Percentiles rank a stretch among this genome's conserved stretches.
Evolutionary conservation across 2,797 vertebrate species (phyloP).

Genomic region (Lateolabrax maculatus): DNA sequence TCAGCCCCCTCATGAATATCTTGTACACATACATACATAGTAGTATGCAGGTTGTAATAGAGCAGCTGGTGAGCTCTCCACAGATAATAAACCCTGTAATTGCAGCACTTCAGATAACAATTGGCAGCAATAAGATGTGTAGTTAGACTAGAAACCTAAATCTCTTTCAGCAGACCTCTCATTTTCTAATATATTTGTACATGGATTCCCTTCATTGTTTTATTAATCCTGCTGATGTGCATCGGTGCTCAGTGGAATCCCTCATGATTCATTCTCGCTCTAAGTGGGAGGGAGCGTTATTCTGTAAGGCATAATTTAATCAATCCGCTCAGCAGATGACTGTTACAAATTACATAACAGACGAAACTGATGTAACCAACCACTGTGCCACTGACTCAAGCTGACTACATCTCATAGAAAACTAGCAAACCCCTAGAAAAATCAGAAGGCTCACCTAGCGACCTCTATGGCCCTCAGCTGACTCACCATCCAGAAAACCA

Average conservation of each 20-base stretch:
- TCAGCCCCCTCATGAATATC: neutral
- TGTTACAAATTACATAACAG: slow-evolving; percentile 28
- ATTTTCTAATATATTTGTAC: neutral
- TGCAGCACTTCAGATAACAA: neutral
- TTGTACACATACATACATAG: neutral
- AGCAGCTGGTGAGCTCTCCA: neutral
- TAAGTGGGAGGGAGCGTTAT: neutral
- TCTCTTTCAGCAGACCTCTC: neutral
- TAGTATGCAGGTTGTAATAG: neutral
- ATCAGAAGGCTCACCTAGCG: neutral
- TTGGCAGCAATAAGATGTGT: slow-evolving; percentile 11
- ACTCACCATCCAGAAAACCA: slow-evolving; percentile 43
- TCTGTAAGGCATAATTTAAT: slow-evolving; percentile 18
- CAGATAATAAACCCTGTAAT: slow-evolving; percentile 7
- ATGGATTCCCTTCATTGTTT: slow-evolving; percentile 15
- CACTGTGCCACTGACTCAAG: neutral
- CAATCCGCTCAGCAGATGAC: neutral
- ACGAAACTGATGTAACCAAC: slow-evolving; percentile 12
- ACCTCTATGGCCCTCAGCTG: neutral
- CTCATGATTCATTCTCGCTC: slow-evolving; percentile 5
- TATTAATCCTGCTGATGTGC: neutral
- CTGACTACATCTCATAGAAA: neutral
- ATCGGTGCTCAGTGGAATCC: slow-evolving; percentile 20
- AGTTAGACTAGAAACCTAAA: slow-evolving; percentile 10
- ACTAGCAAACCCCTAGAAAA: slow-evolving; percentile 10